Evolutionary conservation across 2,888 invertebrate species (phyloP).

Genomic region (Stramonita haemastoma): DNA sequence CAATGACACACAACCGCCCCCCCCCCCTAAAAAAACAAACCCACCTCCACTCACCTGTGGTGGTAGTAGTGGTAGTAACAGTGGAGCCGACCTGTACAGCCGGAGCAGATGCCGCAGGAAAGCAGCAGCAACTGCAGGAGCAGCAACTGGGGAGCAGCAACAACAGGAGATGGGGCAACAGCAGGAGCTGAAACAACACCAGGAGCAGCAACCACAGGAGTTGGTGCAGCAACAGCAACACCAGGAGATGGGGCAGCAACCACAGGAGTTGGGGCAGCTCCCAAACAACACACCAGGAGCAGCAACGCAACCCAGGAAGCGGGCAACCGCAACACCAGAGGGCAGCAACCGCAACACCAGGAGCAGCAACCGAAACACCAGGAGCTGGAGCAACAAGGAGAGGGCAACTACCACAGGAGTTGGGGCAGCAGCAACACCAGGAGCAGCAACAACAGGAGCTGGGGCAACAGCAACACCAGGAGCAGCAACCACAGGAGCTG

Average conservation of each 20-base stretch:
- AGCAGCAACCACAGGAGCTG: neutral
- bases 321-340: neutral
- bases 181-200: neutral
- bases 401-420: neutral
- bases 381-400: neutral
- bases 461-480: neutral
- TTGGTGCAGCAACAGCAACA: neutral
- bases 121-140: neutral
- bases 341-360: neutral
- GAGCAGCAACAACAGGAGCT: neutral
- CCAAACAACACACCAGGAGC: neutral
- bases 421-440: neutral
- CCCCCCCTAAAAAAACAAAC: too few relatives aligned
- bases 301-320: neutral
- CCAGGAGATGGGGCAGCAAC: neutral
- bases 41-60: neutral
- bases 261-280: neutral
- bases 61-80: neutral
- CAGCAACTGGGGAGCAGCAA: neutral
- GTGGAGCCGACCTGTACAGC: neutral
- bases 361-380: neutral
- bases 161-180: neutral
- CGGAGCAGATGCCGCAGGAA: neutral
- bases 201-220: neutral
- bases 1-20: too few relatives aligned